A percentile compares a stretch with the other conserved stretches of the same genome.
These are phyloP conservation scores for Epiperipatus broadwayi DNA, from an alignment of 2,888 invertebrate genomes.

Conservation along the genomic window DNA sequence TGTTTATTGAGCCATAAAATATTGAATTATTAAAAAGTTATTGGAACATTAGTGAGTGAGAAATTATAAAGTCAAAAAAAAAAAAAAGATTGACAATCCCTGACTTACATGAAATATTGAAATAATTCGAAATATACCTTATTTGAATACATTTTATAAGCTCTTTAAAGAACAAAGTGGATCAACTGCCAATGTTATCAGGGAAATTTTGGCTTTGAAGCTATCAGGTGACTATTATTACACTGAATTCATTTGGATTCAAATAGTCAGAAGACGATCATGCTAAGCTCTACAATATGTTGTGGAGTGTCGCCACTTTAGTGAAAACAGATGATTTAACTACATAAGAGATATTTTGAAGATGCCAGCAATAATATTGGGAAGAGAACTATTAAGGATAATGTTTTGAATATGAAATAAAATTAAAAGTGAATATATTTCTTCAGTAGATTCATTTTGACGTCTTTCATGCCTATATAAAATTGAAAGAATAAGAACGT, in stretches of 20 bases:
- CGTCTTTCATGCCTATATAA: conserved; percentile 94
- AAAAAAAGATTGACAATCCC: too few species aligned
- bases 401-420: conserved; percentile 97
- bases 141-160: conserved; percentile 64
- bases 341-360: conserved; percentile 90
- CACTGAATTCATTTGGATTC: conserved; percentile 98
- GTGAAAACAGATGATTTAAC: conserved; percentile 91
- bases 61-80: too few species aligned
- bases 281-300: conserved; percentile 80
- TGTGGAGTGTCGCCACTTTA: conserved; percentile 89
- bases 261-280: conserved; percentile 96
- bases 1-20: too few species aligned
- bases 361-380: conserved; percentile 89
- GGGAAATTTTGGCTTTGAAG: conserved; percentile 98
- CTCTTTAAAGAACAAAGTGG: conserved; percentile 79
- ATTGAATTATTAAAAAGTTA: too few species aligned
- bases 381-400: conserved; percentile 97
- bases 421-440: conserved; percentile 86
- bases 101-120: too few species aligned
- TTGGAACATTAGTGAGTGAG: too few species aligned
- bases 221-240: conserved; percentile 95
- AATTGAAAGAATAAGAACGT: conserved; percentile 97
- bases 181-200: conserved; percentile 95
- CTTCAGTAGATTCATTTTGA: conserved; percentile 99
- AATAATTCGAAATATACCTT: conserved; percentile 85